These are phyloP conservation scores for Microctenopoma steveboyesi DNA, from an alignment of 2,797 vertebrate genomes.

Conservation along the genomic window DNA sequence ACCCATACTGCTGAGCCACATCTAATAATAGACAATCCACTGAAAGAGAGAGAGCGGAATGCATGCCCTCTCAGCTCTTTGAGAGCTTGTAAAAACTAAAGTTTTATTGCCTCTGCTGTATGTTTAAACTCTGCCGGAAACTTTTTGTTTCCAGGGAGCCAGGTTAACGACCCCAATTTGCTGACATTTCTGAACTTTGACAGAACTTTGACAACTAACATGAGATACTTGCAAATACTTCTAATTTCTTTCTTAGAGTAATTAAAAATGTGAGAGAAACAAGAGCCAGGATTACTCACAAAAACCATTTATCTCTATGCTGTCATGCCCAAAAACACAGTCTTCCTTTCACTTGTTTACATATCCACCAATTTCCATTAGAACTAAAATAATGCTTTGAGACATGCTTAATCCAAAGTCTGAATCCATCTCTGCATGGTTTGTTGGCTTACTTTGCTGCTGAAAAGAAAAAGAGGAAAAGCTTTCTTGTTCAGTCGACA, in stretches of 20 bases:
- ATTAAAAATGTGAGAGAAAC: constrained; percentile 14
- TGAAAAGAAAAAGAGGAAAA: constrained; percentile 43
- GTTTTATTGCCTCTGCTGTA: constrained; percentile 27
- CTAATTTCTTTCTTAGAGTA: not conserved
- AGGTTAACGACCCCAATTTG: constrained; percentile 30
- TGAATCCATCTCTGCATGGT: constrained; percentile 21
- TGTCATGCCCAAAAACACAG: constrained; percentile 10
- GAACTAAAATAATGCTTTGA: constrained; percentile 28
- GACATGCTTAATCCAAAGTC: constrained; percentile 29
- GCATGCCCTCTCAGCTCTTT: constrained; percentile 51
- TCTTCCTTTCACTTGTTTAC: constrained; percentile 19
- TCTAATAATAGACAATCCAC: constrained; percentile 62
- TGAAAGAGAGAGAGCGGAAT: constrained; percentile 33
- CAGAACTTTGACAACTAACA: constrained; percentile 10
- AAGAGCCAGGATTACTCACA: constrained; percentile 1
- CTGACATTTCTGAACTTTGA: constrained; percentile 28
- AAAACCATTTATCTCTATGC: constrained; percentile 3
- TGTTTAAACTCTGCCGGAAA: constrained; percentile 37
- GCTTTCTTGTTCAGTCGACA: constrained; percentile 46
- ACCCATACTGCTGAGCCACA: constrained; percentile 63
- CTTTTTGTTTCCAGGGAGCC: constrained; percentile 15
- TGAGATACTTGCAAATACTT: not conserved
- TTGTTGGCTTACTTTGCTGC: constrained; percentile 10
- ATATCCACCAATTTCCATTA: constrained; percentile 20
- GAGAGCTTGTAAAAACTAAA: constrained; percentile 50